Conservation (phyloP, 2,113 vertebrate genomes). For the Gallinago jamesoni region DNA sequence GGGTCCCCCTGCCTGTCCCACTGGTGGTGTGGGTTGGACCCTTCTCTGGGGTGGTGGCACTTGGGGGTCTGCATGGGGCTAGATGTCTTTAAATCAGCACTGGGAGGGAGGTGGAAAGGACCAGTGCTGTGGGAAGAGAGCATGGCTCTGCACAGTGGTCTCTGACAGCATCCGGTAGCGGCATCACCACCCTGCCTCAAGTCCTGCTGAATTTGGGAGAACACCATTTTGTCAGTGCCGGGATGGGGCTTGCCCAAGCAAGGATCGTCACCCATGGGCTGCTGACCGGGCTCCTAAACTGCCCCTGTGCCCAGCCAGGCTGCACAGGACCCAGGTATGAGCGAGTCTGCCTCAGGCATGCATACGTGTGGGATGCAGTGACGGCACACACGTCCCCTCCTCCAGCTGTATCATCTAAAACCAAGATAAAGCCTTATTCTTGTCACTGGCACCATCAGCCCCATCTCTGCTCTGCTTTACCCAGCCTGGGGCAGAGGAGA, state of each 20-base stretch:
- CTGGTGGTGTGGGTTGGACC: neutral
- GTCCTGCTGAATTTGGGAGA: neutral
- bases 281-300: neutral
- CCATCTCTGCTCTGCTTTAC: neutral
- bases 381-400: accelerated
- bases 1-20: neutral
- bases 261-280: neutral
- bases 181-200: neutral
- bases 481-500: neutral
- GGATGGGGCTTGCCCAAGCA: neutral
- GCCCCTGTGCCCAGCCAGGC: neutral
- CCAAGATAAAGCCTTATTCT: neutral
- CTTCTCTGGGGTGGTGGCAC: accelerated
- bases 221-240: neutral
- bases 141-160: accelerated
- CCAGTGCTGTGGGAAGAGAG: neutral
- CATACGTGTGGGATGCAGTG: accelerated
- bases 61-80: neutral
- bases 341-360: accelerated
- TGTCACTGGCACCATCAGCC: neutral
- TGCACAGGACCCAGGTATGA: neutral
- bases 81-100: neutral
- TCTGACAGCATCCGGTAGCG: accelerated
- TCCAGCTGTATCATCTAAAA: neutral
- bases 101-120: neutral